Evolutionary conservation across 2,797 vertebrate species (phyloP), one percentile per base, ranked within the genome.

Genomic region (Enoplosus armatus): DNA sequence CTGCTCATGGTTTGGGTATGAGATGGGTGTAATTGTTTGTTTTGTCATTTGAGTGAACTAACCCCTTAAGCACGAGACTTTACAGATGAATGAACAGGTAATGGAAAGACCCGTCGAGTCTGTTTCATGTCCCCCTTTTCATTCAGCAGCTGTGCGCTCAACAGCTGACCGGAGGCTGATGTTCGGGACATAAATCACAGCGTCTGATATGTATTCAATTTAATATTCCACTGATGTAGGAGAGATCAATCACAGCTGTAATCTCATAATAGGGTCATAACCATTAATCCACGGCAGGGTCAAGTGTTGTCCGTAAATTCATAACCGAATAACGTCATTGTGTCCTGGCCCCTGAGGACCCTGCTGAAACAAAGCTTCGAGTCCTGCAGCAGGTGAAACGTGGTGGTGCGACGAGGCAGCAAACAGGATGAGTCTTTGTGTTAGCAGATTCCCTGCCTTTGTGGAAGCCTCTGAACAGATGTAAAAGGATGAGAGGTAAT

Each of bases 401-500:
- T 27, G 67, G 41, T 7, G 29, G 50, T 31, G 3, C 59, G 45
- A 69, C 12, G 3, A 55, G 16, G 53, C 62, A 50, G 5, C 8
- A 29, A 31, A 35, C 59, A 66, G 53, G 70, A 48, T 31, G 43
- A 41, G 63, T 26, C 33, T 50, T 61, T 72, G 61, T 56, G 50
- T 80, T 64, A 29, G 64, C 72, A 84, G 33, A 67, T 29, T 24
- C 47, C 16, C 50, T 7, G 16, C 41, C 9, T 71, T 60, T 39
- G 35, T 53, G 12, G 64, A 74, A 89, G 72, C 82, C 43, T 72
- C 81, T 85, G 65, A 77, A 63, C 75, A 80, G 59, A 85, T 87
- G 83, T 80, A 74, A 77, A 71, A 37, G 73, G 71, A 77, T 72
- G 69, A 75, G 61, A 67, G 47, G 45, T 72, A 47, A 85, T 82